Conservation (phyloP, 2,113 vertebrate genomes). For the Otolemur garnettii region DNA sequence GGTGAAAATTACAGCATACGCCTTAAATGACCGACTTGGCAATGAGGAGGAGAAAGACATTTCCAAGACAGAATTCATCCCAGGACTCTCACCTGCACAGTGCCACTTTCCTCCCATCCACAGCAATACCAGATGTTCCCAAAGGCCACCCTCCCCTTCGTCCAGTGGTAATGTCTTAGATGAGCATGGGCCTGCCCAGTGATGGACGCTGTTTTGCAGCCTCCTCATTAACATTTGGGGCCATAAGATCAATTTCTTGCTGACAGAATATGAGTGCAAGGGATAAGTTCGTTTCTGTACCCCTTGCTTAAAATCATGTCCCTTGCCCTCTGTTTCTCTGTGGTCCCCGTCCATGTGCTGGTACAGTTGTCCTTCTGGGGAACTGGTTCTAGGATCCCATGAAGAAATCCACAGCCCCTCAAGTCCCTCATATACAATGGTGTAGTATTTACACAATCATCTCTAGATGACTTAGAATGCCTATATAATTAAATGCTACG, state of each 20-base stretch:
- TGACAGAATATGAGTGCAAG: neutral
- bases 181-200: neutral
- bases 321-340: neutral
- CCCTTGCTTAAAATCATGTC: slow-evolving; percentile 12
- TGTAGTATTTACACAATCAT: neutral
- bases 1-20: neutral
- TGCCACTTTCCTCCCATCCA: neutral
- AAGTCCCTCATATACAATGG: neutral
- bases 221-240: neutral
- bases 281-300: slow-evolving; percentile 8
- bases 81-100: neutral
- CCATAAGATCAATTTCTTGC: neutral
- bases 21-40: neutral
- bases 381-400: neutral
- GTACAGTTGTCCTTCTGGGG: neutral
- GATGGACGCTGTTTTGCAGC: neutral
- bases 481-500: neutral
- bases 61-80: slow-evolving; percentile 2
- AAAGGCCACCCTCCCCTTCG: neutral
- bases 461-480: neutral
- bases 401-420: neutral
- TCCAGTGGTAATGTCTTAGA: neutral
- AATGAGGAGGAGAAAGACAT: slow-evolving; percentile 8
- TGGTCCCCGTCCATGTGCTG: neutral
- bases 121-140: neutral